phyloP scores from a whole-genome alignment of 92 coral and sea anemone genomes.

The Paramuricea clavata region DNA sequence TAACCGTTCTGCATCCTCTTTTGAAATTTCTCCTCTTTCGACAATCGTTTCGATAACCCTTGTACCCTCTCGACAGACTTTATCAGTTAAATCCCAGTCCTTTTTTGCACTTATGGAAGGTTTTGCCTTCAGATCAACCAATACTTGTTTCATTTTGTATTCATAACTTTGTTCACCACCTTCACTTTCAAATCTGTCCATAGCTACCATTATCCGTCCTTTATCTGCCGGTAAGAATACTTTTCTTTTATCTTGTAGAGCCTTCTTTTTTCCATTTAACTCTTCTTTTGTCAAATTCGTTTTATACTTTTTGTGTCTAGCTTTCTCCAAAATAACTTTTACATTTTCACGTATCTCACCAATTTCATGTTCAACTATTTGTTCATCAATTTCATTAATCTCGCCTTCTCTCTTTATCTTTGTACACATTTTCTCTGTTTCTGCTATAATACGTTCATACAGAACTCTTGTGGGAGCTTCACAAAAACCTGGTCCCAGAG shows the following conservation, averaged over 20 bases:
- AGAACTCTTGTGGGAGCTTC: too few species aligned
- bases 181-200: background rate
- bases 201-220: background rate
- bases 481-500: too few species aligned
- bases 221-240: background rate
- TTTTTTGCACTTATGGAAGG: background rate
- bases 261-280: background rate
- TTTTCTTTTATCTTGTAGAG: background rate
- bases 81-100: constrained; percentile 32
- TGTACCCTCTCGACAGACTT: background rate
- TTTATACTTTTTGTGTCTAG: background rate
- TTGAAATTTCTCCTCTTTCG: background rate
- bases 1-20: constrained; percentile 5
- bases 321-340: background rate
- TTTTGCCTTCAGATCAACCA: background rate
- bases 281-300: background rate
- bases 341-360: background rate
- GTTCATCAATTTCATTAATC: background rate
- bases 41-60: background rate
- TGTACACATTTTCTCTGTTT: background rate
- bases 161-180: background rate
- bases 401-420: background rate
- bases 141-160: background rate
- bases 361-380: background rate
- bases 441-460: background rate